These are phyloP conservation scores for Sebastes itinus DNA, from an alignment of 2,797 vertebrate species.

Conservation along the genomic window DNA sequence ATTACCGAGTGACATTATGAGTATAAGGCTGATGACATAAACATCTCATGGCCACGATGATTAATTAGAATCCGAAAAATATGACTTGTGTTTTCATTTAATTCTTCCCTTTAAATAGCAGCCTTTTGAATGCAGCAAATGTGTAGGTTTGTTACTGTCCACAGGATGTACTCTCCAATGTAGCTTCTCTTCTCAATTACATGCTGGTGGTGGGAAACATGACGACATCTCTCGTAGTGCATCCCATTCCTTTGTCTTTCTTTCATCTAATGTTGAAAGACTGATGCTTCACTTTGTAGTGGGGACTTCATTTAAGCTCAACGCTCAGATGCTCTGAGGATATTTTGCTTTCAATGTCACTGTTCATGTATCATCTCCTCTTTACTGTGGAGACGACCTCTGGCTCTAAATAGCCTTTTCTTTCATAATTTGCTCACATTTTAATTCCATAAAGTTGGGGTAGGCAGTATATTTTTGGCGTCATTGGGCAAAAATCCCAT, in stretches of 20 bases:
- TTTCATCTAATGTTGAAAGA: slow-evolving; percentile 80
- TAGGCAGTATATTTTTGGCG: too few relatives aligned
- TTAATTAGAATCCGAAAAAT: neutral
- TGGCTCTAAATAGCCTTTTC: slow-evolving; percentile 20
- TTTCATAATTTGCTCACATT: slow-evolving; percentile 20
- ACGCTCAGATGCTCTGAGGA: slow-evolving; percentile 75
- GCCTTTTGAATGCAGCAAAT: neutral
- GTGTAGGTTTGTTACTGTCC: neutral
- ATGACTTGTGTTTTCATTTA: neutral
- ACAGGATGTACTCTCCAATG: neutral
- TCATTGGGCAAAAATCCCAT: too few relatives aligned
- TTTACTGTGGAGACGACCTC: slow-evolving; percentile 24
- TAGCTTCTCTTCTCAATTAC: slow-evolving; percentile 9
- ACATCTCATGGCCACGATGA: neutral
- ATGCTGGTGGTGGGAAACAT: slow-evolving; percentile 53
- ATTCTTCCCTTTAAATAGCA: neutral
- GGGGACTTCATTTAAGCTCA: slow-evolving; percentile 82
- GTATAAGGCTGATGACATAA: neutral
- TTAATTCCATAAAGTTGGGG: slow-evolving; percentile 2
- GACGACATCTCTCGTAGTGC: slow-evolving; percentile 53
- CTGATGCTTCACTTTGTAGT: slow-evolving; percentile 83
- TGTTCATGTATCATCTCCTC: slow-evolving; percentile 19
- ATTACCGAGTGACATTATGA: neutral
- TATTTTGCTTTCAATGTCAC: slow-evolving; percentile 27
- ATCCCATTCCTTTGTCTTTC: slow-evolving; percentile 66